These are phyloP conservation scores for Pristionchus japonicus DNA, from an alignment of 2,888 invertebrate species.

Conservation along the genomic window DNA sequence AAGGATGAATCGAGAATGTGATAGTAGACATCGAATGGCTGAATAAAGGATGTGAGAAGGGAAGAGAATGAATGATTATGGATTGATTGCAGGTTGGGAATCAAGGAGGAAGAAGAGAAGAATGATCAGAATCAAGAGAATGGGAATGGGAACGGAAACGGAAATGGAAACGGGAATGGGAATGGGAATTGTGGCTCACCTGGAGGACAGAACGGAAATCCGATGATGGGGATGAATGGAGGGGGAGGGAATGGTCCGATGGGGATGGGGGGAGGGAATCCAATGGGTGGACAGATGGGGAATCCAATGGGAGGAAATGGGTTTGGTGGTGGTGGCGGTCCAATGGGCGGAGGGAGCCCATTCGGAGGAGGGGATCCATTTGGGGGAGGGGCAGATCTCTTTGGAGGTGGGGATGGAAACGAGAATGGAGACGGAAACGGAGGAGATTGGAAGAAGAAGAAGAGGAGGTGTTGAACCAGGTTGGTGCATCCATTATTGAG, in stretches of 20 bases:
- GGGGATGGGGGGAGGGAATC: too few species aligned
- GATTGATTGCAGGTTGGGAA: neutral
- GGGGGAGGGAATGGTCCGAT: neutral
- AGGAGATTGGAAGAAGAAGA: neutral
- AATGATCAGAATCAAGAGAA: neutral
- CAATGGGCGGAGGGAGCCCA: conserved; percentile 28
- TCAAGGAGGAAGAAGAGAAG: neutral
- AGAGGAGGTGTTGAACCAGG: neutral
- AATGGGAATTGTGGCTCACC: conserved; percentile 7
- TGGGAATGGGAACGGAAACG: too few species aligned
- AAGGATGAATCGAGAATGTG: neutral
- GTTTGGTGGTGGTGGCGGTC: neutral
- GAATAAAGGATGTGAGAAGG: too few species aligned
- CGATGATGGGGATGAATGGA: neutral
- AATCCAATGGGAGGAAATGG: conserved; percentile 6
- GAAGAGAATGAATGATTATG: too few species aligned
- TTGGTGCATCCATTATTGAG: neutral
- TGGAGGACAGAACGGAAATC: conserved; percentile 11
- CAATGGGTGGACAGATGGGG: neutral
- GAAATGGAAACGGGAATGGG: neutral
- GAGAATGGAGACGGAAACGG: neutral
- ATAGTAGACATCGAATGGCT: conserved; percentile 23
- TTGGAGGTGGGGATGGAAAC: neutral
- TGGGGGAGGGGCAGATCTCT: neutral
- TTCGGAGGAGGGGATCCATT: conserved; percentile 19